Evolutionary conservation across 2,113 vertebrate genomes (phyloP), one percentile per base, ranked within the genome.

Genomic region (Monopterus albus): DNA sequence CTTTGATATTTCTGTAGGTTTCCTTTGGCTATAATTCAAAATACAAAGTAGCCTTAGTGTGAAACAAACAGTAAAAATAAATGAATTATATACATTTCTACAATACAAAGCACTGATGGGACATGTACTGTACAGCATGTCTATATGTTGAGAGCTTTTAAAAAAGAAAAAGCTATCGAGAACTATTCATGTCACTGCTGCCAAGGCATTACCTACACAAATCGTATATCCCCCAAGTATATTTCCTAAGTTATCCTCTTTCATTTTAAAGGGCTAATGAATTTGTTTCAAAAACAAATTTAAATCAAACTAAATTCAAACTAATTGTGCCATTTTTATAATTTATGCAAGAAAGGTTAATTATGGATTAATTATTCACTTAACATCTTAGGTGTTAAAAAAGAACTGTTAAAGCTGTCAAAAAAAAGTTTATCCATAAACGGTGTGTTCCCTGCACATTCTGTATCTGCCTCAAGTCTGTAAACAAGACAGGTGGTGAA

Each of bases 401-500:
- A 31, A 6, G 7, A 33, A 39, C 35, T 67, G 62, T 28, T 51
- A 14, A 63, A 77, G 18, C 42, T 60, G 50, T 78, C 68, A 73
- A 52, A 60, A 29, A n/a, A 23, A 50, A 42, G 12, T 75, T 72
- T 28, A 55, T 74, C 42, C 17, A 35, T 66, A 33, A 46, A 43
- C 40, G 26, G 29, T 39, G 23, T 39, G 29, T 42, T 40, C 61
- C 29, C 18, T 68, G 26, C 46, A 25, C 39, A 42, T n/a, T n/a
- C n/a, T n/a, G n/a, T 38, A 29, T 53, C 26, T 23, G 17, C 11
- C 17, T 17, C 51, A 70, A 18, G 29, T 18, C 50, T 79, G 18
- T 29, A 76, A 84, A 55, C 61, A 75, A 71, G 55, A 66, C 71
- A 82, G 69, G 61, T 82, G 64, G 31, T 69, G 69, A 51, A 53